These are phyloP conservation scores for Noctua janthina DNA, from an alignment of 2,888 invertebrate species.

Conservation along the genomic window DNA sequence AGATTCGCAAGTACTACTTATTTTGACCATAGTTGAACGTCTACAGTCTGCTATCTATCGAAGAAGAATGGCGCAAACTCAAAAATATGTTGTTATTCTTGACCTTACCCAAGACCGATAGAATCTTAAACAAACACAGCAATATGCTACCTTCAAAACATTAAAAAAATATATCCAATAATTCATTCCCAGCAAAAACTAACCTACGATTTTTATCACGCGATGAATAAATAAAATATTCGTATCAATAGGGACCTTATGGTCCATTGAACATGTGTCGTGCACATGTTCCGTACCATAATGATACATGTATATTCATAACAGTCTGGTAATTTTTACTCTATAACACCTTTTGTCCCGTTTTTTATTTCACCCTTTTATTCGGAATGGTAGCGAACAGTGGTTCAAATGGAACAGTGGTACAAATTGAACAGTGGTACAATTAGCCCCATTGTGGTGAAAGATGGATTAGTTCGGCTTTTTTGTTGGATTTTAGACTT, in stretches of 20 bases:
- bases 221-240: conserved; percentile 74
- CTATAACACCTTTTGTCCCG: conserved; percentile 80
- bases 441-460: conserved; percentile 79
- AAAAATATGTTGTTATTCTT: conserved; percentile 24
- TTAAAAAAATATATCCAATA: conserved; percentile 34
- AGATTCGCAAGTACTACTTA: not conserved
- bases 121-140: conserved; percentile 33
- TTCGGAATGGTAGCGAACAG: conserved; percentile 80
- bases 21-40: not conserved
- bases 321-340: conserved; percentile 82
- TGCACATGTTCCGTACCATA: conserved; percentile 77
- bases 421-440: conserved; percentile 80
- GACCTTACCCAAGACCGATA: conserved; percentile 3
- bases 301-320: conserved; percentile 80
- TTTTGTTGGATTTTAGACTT: conserved; percentile 58
- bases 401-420: conserved; percentile 79
- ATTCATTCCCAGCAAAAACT: conserved; percentile 75
- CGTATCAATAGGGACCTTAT: conserved; percentile 81
- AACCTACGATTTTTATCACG: conserved; percentile 76
- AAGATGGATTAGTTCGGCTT: conserved; percentile 74
- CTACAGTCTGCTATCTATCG: not conserved
- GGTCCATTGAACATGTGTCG: conserved; percentile 85
- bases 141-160: conserved; percentile 4
- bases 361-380: conserved; percentile 82
- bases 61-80: not conserved